A percentile compares a stretch with the other conserved stretches of the same genome.
These are phyloP conservation scores for Synchiropus splendidus DNA, from an alignment of 2,113 vertebrate genomes.

Conservation along the genomic window DNA sequence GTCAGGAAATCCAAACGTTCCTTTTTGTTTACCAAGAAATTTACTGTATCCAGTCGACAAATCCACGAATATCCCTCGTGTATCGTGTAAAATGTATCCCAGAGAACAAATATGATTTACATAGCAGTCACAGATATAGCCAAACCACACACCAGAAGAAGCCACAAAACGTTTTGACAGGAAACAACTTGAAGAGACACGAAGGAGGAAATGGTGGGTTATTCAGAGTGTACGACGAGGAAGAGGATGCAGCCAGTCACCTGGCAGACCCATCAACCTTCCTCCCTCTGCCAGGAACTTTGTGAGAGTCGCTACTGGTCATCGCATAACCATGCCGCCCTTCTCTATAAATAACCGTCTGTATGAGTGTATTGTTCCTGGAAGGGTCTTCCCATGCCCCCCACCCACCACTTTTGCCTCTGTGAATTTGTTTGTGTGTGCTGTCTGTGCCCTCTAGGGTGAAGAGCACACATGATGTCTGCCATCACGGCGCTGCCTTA, in stretches of 20 bases:
- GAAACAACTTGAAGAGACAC: slow-evolving; percentile 21
- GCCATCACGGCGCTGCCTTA: too few relatives aligned
- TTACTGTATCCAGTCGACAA: too few relatives aligned
- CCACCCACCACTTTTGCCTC: slow-evolving; percentile 37
- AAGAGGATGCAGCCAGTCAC: slow-evolving; percentile 21
- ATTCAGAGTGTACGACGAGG: slow-evolving; percentile 40
- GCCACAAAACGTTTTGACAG: slow-evolving; percentile 18
- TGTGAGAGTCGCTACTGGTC: slow-evolving; percentile 22
- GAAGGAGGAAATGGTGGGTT: slow-evolving; percentile 23
- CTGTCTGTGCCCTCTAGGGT: slow-evolving; percentile 24
- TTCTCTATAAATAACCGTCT: slow-evolving; percentile 40
- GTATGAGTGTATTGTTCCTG: slow-evolving; percentile 49
- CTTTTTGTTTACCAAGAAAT: too few relatives aligned
- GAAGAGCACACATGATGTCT: too few relatives aligned
- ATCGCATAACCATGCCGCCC: slow-evolving; percentile 15
- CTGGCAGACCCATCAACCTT: slow-evolving; percentile 36
- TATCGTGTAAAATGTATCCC: slow-evolving; percentile 3
- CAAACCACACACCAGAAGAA: slow-evolving; percentile 20
- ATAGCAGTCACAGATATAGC: slow-evolving; percentile 17
- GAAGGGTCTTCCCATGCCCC: slow-evolving; percentile 25
- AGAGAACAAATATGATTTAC: slow-evolving; percentile 23
- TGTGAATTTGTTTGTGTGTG: slow-evolving; percentile 7
- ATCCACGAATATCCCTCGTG: too few relatives aligned
- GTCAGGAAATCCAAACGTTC: too few relatives aligned
- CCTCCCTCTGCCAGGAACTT: slow-evolving; percentile 26